Evolutionary conservation across 2,888 invertebrate genomes (phyloP), one percentile per base, ranked within the genome.

Genomic region (Nymphalis c-album): DNA sequence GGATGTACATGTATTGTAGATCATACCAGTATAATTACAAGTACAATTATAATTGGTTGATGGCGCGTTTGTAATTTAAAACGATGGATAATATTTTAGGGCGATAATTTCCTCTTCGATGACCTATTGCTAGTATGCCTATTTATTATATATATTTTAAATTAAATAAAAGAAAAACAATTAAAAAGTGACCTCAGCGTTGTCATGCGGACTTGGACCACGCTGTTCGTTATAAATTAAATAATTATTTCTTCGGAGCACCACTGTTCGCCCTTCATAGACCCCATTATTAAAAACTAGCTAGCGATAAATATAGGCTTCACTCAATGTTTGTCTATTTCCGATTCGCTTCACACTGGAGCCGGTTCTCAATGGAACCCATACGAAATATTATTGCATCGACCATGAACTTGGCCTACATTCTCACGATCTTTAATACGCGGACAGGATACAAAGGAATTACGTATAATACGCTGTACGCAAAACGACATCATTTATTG

Each of bases 341-440:
- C 78, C 75, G 80, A 79, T 79, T 78, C 77, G 81, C 78, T 82
- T 81, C 75, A 78, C 71, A 67, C 51, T 20, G 46, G 60, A 76
- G 85, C 85, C 78, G 79, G 85, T 86, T 83, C 67, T 69, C 67
- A 73, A 73, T 67, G 70, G 69, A 73, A 76, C 74, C 77, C 75
- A 73, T 75, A 75, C 55, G 55, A 70, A 63, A 67, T 60, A 80
- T 83, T 73, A 77, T 71, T 84, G 82, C 84, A 77, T 71, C 64
- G 76, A 74, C 85, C 84, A 76, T 91, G 91, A 91, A 90, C 91
- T 91, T 91, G 90, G 83, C 88, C 87, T 77, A 89, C 76, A 82
- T 91, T 91, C 91, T 85, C 91, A 91, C 91, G 90, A 73, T 80
- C 67, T 72, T 75, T 78, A 80, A 83, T 76, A 76, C 77, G 77